Conservation (phyloP, 2,113 vertebrate genomes). For the Chroicocephalus ridibundus region DNA sequence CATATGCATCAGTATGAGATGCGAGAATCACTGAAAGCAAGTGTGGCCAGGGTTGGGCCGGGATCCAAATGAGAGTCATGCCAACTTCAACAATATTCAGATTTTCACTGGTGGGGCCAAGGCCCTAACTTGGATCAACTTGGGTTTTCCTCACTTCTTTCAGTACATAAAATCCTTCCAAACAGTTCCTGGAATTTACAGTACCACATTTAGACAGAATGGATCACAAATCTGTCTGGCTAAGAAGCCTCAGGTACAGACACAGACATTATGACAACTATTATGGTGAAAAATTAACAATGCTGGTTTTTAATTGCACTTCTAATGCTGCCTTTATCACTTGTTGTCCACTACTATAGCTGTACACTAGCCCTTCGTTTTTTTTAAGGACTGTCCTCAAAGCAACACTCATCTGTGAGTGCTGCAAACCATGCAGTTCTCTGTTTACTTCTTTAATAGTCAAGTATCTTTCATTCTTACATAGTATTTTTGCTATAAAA, state of each 20-base stretch:
- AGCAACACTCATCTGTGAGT: neutral
- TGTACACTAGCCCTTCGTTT: neutral
- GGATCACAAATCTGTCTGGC: neutral
- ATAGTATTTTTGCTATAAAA: neutral
- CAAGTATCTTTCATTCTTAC: neutral
- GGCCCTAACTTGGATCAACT: conserved; percentile 7
- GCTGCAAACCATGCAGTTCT: neutral
- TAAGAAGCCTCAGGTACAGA: neutral
- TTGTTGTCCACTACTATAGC: neutral
- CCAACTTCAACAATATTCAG: conserved; percentile 34
- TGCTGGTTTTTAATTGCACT: fast-evolving
- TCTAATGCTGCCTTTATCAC: neutral
- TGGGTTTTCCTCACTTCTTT: conserved; percentile 4
- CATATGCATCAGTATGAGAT: neutral
- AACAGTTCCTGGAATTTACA: conserved; percentile 5
- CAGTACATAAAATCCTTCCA: neutral
- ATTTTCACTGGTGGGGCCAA: neutral
- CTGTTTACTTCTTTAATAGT: neutral
- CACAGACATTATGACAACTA: neutral
- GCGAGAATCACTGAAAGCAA: neutral
- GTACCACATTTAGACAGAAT: neutral
- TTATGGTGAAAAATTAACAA: neutral
- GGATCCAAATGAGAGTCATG: neutral
- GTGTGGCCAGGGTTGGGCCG: neutral
- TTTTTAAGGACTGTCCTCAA: neutral